These are phyloP conservation scores for Chouioia cunea DNA, from an alignment of 2,888 invertebrate species.

Conservation along the genomic window DNA sequence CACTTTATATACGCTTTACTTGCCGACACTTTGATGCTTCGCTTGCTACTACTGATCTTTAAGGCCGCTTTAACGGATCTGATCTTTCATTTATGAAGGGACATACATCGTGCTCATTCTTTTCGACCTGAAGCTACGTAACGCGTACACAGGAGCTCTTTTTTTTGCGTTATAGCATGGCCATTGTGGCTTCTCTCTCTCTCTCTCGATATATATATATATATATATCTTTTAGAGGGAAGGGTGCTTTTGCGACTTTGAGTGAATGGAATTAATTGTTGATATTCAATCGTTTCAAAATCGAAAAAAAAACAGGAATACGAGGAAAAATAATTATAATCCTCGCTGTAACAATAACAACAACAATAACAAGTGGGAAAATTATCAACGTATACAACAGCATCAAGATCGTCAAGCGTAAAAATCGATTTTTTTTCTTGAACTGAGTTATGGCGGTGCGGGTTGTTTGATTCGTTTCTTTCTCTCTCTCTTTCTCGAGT, in stretches of 20 bases:
- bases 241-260: too few relatives aligned
- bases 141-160: not conserved
- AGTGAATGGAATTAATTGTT: too few relatives aligned
- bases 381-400: too few relatives aligned
- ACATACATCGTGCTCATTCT: too few relatives aligned
- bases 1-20: not conserved
- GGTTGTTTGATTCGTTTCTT: conserved; percentile 5
- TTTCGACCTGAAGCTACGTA: too few relatives aligned
- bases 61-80: not conserved
- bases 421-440: conserved; percentile 26
- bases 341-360: too few relatives aligned
- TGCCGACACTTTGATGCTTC: not conserved
- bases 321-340: too few relatives aligned
- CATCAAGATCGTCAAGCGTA: too few relatives aligned
- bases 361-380: too few relatives aligned
- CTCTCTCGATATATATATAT: conserved; percentile 5
- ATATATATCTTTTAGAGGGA: too few relatives aligned
- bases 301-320: too few relatives aligned
- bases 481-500: conserved; percentile 6
- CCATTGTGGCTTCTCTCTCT: not conserved
- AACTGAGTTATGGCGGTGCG: not conserved
- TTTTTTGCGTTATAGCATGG: not conserved
- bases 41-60: not conserved
- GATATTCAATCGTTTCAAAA: too few relatives aligned
- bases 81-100: not conserved